Conservation (phyloP, 2,888 invertebrate genomes). For the Gari tellinella region DNA sequence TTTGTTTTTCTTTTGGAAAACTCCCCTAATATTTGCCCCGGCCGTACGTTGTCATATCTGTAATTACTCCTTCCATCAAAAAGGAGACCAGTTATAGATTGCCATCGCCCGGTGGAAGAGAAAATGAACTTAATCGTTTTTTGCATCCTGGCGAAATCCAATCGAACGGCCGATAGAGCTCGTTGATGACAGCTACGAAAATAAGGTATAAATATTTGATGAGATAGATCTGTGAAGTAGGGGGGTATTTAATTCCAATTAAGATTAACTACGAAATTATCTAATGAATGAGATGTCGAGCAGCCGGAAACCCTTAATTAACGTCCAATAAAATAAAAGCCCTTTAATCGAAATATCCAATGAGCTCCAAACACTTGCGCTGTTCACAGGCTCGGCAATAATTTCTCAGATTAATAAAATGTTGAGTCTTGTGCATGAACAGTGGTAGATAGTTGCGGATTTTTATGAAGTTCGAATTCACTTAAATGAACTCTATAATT, state of each 20-base stretch:
- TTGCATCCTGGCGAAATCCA: neutral
- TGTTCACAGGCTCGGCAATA: constrained; percentile 43
- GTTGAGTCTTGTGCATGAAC: too few relatives aligned
- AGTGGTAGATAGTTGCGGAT: too few relatives aligned
- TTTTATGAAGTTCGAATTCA: too few relatives aligned
- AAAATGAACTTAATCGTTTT: too few relatives aligned
- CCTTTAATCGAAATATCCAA: constrained; percentile 8
- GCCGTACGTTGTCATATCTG: too few relatives aligned
- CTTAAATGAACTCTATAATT: too few relatives aligned
- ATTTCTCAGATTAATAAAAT: too few relatives aligned
- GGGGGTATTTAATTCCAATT: constrained; percentile 47
- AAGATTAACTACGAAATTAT: constrained; percentile 64
- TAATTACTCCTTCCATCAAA: too few relatives aligned
- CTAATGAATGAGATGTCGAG: constrained; percentile 47
- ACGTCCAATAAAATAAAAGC: constrained; percentile 54
- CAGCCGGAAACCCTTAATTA: constrained; percentile 59
- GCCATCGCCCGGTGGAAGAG: too few relatives aligned
- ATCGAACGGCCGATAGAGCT: constrained; percentile 21
- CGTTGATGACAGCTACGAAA: constrained; percentile 60
- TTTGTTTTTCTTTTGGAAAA: too few relatives aligned
- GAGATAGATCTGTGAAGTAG: constrained; percentile 34
- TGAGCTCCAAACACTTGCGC: constrained; percentile 33
- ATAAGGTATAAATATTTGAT: constrained; percentile 54
- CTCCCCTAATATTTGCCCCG: too few relatives aligned
- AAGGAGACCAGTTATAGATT: too few relatives aligned